Percentiles rank a stretch among this genome's conserved stretches.
Conservation (phyloP, 2,888 invertebrate species). For the Lepidochrysops patricia region DNA sequence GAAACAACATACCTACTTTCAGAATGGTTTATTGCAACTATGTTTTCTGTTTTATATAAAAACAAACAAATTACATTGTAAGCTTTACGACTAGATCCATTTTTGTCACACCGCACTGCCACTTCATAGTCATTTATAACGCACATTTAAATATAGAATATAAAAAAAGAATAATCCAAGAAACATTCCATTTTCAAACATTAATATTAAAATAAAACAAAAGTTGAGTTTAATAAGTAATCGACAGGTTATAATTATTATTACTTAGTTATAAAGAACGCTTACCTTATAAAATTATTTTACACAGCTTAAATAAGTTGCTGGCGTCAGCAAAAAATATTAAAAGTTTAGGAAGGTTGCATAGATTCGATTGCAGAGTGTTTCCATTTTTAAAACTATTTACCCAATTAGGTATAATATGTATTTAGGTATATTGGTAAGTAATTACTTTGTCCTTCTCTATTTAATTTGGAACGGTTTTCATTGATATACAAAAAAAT, state of each 20-base stretch:
- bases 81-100: constrained; percentile 10
- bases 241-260: too few species aligned
- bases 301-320: neutral
- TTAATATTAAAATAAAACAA: neutral
- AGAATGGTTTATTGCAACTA: neutral
- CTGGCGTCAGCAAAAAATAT: neutral
- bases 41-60: constrained; percentile 8
- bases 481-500: too few species aligned
- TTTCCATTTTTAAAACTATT: too few species aligned
- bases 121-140: constrained; percentile 4
- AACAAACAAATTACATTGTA: neutral
- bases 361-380: too few species aligned
- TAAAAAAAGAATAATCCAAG: constrained; percentile 39
- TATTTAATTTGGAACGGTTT: too few species aligned
- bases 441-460: too few species aligned
- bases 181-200: constrained; percentile 22
- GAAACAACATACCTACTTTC: neutral
- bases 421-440: too few species aligned
- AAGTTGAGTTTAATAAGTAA: too few species aligned
- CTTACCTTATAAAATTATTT: constrained; percentile 6
- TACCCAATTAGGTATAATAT: too few species aligned
- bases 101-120: constrained; percentile 2
- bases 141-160: neutral
- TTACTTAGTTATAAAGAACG: constrained; percentile 10
- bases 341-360: too few species aligned